Evolutionary conservation across 2,888 invertebrate genomes (phyloP), one percentile per base, ranked within the genome.

Genomic region (Clanis bilineata): DNA sequence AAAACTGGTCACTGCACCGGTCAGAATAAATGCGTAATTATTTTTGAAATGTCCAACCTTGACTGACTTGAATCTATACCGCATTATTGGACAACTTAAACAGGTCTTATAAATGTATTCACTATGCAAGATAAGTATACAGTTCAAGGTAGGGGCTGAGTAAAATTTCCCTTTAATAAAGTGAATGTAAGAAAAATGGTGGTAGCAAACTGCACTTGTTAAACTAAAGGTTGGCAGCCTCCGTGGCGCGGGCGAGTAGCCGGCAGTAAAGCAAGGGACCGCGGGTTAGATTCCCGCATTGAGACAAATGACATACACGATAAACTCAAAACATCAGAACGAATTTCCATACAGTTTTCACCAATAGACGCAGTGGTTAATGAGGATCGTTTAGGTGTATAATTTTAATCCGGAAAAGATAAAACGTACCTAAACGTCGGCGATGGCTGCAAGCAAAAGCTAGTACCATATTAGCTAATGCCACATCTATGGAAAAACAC

Each of bases 401-500:
- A 25, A 25, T 25, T 25, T 25, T 32, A 32, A 7, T 32, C 6
- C 9, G 5, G 32, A 32, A 9, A 36, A 36, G 9, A 3, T 36
- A n/a, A n/a, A n/a, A n/a, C n/a, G n/a, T n/a, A n/a, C n/a, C n/a
- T n/a, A n/a, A n/a, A n/a, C n/a, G n/a, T n/a, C n/a, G n/a, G n/a
- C n/a, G n/a, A n/a, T n/a, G n/a, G n/a, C n/a, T n/a, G n/a, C n/a
- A n/a, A n/a, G n/a, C n/a, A n/a, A n/a, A n/a, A n/a, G n/a, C n/a
- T n/a, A n/a, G n/a, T n/a, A n/a, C n/a, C n/a, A n/a, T n/a, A n/a
- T n/a, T n/a, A n/a, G n/a, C n/a, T n/a, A n/a, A n/a, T 9, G 10
- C 9, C 9, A 36, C 36, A 51, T 32, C 32, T 51, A 51, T 51
- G 51, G 51, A 51, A 51, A 51, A 51, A 4, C 10, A 41, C 41